Conservation (phyloP, 2,113 vertebrate genomes). For the Myotis yumanensis region DNA sequence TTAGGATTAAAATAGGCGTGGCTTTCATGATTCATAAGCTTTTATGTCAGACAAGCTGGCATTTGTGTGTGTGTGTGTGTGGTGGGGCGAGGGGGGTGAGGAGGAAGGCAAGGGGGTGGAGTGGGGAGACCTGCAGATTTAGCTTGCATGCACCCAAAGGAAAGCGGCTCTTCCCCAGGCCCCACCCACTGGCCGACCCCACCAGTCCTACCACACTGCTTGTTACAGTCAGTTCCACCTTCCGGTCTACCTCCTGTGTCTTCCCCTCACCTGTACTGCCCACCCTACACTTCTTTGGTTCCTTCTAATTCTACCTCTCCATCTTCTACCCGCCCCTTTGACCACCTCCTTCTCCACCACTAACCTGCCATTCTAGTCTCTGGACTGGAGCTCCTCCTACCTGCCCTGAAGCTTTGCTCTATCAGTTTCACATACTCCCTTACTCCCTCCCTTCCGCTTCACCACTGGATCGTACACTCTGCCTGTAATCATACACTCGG, state of each 20-base stretch:
- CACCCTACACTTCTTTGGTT: background rate
- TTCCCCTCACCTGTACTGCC: background rate
- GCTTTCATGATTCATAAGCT: background rate
- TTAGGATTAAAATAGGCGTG: constrained; percentile 49
- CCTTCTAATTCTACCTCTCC: background rate
- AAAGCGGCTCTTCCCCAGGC: background rate
- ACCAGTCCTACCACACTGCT: accelerated
- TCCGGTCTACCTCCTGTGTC: background rate
- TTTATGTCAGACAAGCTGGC: background rate
- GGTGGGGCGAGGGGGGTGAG: background rate
- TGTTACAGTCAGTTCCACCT: background rate
- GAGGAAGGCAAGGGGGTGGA: background rate
- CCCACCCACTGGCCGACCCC: background rate
- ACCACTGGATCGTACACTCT: background rate
- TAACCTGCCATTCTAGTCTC: background rate
- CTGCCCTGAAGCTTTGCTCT: background rate
- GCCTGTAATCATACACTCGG: too few relatives aligned
- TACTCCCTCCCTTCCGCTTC: background rate
- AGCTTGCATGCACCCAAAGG: background rate
- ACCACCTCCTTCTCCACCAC: background rate
- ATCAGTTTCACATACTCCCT: accelerated
- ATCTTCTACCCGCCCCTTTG: too few relatives aligned
- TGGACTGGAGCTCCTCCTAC: background rate
- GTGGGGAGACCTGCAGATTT: background rate
- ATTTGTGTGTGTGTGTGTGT: background rate